Evolutionary conservation across 2,113 vertebrate genomes (phyloP), one percentile per base, ranked within the genome.

Genomic region (Takifugu flavidus): DNA sequence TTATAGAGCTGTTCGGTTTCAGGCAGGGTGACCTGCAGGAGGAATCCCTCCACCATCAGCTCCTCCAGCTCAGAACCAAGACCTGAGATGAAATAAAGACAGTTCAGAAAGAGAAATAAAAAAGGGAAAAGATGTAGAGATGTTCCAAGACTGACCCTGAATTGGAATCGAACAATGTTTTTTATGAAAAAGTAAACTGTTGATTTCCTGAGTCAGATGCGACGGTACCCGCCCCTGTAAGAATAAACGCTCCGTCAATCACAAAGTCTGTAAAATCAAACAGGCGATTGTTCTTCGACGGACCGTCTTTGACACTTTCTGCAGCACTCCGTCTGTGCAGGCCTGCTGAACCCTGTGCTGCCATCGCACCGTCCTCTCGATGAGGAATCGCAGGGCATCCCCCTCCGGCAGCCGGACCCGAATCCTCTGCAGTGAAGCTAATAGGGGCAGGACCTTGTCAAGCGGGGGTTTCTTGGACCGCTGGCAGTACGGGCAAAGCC

Each of bases 341-440:
- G 95, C 91, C 70, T 95, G 95, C 74, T 95, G 95, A 51, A 95
- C 93, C 70, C 90, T 90, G 86, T 95, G 95, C 77, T 99, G 97
- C 97, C 97, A 99, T 80, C 83, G 93, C 84, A 98, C 95, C 58
- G 97, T 98, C 83, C 96, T 91, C 87, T 99, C 96, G 3, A 98
- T 98, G 88, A 98, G 86, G 42, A 95, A 99, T 42, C 95, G 94
- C 50, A 99, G 87, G 1, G 96, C 97, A 0, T 98, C 95, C 1
- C 97, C 97, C 74, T 98, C 96, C 0, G 97, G 96, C 52, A 98
- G 92, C 26, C 95, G 88, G 4, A 98, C 94, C 0, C 96, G 91
- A 67, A 99, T 94, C 44, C 96, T 93, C 88, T 98, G 96, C 70
- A 99, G 85, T 1, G 95, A 93, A 5, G 96, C 95, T 74, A 99